Evolutionary conservation across 2,888 invertebrate species (phyloP).

Genomic region (Stramonita haemastoma): DNA sequence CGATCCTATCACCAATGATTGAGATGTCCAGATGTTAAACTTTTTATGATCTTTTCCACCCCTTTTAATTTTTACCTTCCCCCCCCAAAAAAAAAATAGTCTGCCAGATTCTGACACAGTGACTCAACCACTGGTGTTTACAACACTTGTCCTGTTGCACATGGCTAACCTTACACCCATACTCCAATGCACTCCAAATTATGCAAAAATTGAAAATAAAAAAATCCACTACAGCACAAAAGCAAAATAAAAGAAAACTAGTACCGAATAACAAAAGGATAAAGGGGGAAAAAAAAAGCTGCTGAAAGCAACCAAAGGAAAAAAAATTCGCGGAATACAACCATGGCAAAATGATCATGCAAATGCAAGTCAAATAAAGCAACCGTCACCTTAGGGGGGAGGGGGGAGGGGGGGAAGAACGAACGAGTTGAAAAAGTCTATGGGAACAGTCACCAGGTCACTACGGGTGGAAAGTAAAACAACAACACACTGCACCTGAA

Average conservation of each 20-base stretch:
- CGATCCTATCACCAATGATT: too few species aligned
- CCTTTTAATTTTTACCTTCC: too few species aligned
- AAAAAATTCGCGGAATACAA: not conserved
- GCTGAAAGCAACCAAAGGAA: not conserved
- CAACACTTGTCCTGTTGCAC: not conserved
- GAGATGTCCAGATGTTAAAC: too few species aligned
- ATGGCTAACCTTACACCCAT: not conserved
- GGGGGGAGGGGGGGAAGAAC: not conserved
- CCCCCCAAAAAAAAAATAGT: too few species aligned
- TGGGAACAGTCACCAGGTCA: not conserved
- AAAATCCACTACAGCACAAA: not conserved
- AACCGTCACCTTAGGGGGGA: not conserved
- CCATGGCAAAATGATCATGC: not conserved
- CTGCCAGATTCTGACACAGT: not conserved
- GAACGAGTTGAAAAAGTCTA: too few species aligned
- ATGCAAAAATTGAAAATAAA: not conserved
- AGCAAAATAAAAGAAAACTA: not conserved
- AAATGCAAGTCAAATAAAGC: slow-evolving; percentile 16
- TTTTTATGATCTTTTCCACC: too few species aligned
- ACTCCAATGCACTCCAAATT: not conserved
- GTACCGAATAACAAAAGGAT: not conserved
- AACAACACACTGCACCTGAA: not conserved
- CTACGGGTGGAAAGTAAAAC: not conserved
- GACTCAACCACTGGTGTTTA: not conserved
- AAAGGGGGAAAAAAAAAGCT: not conserved